These are phyloP conservation scores for Epizoanthus ramosus DNA, from an alignment of 92 coral and sea anemone genomes.

Conservation along the genomic window DNA sequence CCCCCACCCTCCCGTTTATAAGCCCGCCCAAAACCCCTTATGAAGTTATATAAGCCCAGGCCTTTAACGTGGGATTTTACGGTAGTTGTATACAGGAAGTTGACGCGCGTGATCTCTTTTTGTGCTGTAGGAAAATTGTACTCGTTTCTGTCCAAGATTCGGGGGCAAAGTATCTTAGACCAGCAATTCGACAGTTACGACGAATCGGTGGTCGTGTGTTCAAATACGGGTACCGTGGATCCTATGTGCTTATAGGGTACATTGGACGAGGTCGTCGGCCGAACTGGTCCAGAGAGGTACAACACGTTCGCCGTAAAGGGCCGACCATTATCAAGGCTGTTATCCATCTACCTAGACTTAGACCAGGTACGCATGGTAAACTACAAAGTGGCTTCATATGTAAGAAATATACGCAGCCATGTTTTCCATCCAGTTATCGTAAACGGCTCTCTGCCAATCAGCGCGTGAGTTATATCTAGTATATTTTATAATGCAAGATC, in stretches of 20 bases:
- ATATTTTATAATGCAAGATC: too few species aligned
- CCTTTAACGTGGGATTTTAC: too few species aligned
- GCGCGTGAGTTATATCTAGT: too few species aligned
- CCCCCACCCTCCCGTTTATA: too few species aligned
- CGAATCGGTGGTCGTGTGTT: slow-evolving; percentile 22
- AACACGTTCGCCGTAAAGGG: slow-evolving; percentile 3
- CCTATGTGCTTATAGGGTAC: slow-evolving; percentile 25
- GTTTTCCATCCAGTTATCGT: too few species aligned
- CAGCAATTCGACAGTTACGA: neutral
- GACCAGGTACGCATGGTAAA: slow-evolving; percentile 13
- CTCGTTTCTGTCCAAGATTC: neutral
- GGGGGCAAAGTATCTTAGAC: neutral
- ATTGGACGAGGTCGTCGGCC: slow-evolving; percentile 34
- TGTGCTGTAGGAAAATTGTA: slow-evolving; percentile 20
- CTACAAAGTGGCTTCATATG: neutral
- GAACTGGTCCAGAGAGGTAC: neutral
- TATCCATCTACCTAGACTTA: slow-evolving; percentile 11
- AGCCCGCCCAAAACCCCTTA: too few species aligned
- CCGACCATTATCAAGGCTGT: slow-evolving; percentile 17
- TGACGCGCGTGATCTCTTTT: neutral
- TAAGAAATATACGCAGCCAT: too few species aligned
- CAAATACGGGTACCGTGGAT: neutral
- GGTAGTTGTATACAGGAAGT: too few species aligned
- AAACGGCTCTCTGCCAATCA: too few species aligned
- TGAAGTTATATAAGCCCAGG: too few species aligned